These are phyloP conservation scores for Allophyes oxyacanthae DNA, from an alignment of 2,888 invertebrate genomes.

Conservation along the genomic window DNA sequence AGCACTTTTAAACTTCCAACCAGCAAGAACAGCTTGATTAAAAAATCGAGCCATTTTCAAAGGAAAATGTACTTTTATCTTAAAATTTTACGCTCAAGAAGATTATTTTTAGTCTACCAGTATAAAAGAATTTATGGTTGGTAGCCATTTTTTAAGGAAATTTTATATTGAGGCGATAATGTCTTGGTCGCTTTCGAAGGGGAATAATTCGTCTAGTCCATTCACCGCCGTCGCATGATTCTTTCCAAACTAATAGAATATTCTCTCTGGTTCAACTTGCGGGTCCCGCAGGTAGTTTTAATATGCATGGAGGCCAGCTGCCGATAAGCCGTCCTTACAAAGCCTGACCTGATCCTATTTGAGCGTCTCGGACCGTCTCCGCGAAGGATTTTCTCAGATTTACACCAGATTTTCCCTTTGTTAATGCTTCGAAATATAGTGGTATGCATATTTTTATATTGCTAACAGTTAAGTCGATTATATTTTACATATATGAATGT, in stretches of 20 bases:
- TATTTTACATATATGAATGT: slow-evolving; percentile 16
- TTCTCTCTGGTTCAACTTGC: slow-evolving; percentile 67
- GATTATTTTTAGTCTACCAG: background rate
- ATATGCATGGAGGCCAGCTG: slow-evolving; percentile 79
- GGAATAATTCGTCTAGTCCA: slow-evolving; percentile 3
- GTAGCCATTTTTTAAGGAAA: too few relatives aligned
- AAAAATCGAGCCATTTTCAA: slow-evolving; percentile 3
- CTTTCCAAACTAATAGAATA: slow-evolving; percentile 68
- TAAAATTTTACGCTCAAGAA: background rate
- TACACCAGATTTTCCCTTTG: slow-evolving; percentile 62
- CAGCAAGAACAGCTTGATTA: slow-evolving; percentile 3
- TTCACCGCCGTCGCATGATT: slow-evolving; percentile 26
- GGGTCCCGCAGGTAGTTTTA: slow-evolving; percentile 72
- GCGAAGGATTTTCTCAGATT: slow-evolving; percentile 69
- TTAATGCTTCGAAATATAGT: slow-evolving; percentile 46
- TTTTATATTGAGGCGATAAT: background rate
- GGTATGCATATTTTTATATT: slow-evolving; percentile 18
- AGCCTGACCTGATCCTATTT: slow-evolving; percentile 80
- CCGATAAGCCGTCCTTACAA: slow-evolving; percentile 77
- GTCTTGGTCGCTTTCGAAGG: background rate
- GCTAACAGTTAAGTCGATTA: background rate
- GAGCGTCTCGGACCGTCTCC: slow-evolving; percentile 70
- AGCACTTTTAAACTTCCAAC: slow-evolving; percentile 1
- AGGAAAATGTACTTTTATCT: slow-evolving; percentile 1
- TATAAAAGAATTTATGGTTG: too few relatives aligned